Evolutionary conservation across 2,888 invertebrate species (phyloP), one percentile per base, ranked within the genome.

Genomic region (Drosophila infuscata): DNA sequence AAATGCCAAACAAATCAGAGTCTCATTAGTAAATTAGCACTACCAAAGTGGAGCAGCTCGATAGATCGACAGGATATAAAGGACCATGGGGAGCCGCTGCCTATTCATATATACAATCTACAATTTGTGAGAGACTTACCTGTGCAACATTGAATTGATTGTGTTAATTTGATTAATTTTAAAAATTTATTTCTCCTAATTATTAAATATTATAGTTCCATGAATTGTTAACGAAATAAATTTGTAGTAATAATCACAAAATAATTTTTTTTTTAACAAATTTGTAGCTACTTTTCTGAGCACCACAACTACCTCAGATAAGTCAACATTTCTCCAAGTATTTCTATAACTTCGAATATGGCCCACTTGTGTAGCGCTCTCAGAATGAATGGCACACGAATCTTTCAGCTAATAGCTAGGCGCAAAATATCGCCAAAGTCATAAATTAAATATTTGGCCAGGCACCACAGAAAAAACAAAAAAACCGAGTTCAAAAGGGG

Each of bases 401-500:
- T 73, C 77, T 53, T 81, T 76, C 48, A 61, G 57, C 79, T 78
- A 66, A 70, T 33, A 63, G 43, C 71, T 12, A 63, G 56, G 53
- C 69, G 36, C 65, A 87, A 90, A 90, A 87, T 91, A 92, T 92
- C 92, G 90, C 68, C 87, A 91, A 84, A 91, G 91, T 82, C 91
- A 92, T 92, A 92, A 92, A 92, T 92, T 91, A 91, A 90, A 88
- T 88, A 91, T 91, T 91, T 91, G 84, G 80, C 70, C 67, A 65
- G 71, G 70, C 70, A 71, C 48, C 38, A 61, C 56, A 57, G 3
- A 35, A 54, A 56, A 56, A 35, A 30, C 2, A 5, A n/a, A 25
- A 46, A 46, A 46, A 15, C 46, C 8, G 8, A 20, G 46, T 25
- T 25, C 8, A 80, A 63, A 71, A 74, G 80, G 66, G 59, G 65